Base-by-base conservation (phyloP, 2,797 vertebrate genomes). In the Adelosebastes latens region DNA sequence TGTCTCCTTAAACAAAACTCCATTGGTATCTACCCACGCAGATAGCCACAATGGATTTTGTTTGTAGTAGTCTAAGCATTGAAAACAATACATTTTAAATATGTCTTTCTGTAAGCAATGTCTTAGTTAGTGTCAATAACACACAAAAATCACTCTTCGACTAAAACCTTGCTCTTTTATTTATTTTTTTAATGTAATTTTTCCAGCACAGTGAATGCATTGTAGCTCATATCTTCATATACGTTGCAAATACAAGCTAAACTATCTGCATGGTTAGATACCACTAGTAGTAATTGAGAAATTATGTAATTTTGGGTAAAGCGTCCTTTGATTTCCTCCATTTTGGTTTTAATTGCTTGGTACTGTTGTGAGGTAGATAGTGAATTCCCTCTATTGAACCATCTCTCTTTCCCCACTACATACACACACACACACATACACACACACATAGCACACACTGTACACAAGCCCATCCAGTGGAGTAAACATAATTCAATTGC, bases 401-500 rank as follows among this genome's bases (percentile, higher is more conserved):
- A 62, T 61, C 49, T 56, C 69, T 32, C 32, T 56, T 22, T n/a
- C 39, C 25, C 18, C 16, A 11, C 14, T 7, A 63, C 70, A 68
- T 8, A 36, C 65, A 77, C 79, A 46, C 72, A 80, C 63, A 24
- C n/a, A 75, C 62, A 52, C 34, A 63, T 53, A 56, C 74, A 65
- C 39, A 52, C 46, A 42, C 36, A 39, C 56, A 49, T 58, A 55
- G 81, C 64, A 65, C 56, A 87, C 79, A 84, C 77, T 68, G 86
- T 90, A 84, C 91, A 92, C 89, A 90, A 86, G 72, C 87, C 85
- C 84, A 92, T 90, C 82, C 90, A 93, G 89, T 91, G 86, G 93
- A 94, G 94, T 93, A 94, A 94, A 94, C 88, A 91, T 95, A 94
- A 95, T 95, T 95, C 92, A 94, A 95, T 95, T 94, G 92, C 93